Evolutionary conservation across 2,113 vertebrate genomes (phyloP).

Genomic region (Percopsis transmontana): DNA sequence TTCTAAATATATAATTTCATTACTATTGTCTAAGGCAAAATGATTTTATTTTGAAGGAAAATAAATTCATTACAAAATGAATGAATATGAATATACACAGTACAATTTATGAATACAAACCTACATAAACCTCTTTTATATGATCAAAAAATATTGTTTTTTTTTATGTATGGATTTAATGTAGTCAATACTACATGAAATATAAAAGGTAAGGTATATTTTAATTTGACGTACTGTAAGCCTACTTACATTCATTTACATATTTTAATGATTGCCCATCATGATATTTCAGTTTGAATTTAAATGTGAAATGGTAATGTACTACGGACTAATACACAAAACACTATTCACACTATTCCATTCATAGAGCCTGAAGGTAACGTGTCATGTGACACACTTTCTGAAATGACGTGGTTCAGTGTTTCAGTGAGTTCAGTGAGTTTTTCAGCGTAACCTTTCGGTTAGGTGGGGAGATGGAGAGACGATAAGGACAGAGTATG

Average conservation of each 20-base stretch:
- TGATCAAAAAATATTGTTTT: neutral
- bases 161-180: neutral
- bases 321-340: neutral
- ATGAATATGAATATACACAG: too few species aligned
- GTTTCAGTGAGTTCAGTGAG: slow-evolving; percentile 28
- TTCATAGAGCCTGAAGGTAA: neutral
- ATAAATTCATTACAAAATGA: neutral
- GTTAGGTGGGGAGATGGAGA: slow-evolving; percentile 63
- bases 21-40: too few species aligned
- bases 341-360: neutral
- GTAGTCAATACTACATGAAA: neutral
- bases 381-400: slow-evolving; percentile 43
- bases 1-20: too few species aligned
- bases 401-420: slow-evolving; percentile 56
- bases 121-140: neutral
- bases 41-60: neutral
- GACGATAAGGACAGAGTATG: slow-evolving; percentile 58
- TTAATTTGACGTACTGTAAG: too few species aligned
- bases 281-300: neutral
- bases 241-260: neutral
- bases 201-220: too few species aligned
- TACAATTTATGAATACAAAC: neutral
- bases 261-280: neutral
- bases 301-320: neutral
- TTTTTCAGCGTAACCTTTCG: slow-evolving; percentile 67